Evolutionary conservation across 2,888 invertebrate species (phyloP), one percentile per base, ranked within the genome.

Genomic region (Mallateleia sp.): DNA sequence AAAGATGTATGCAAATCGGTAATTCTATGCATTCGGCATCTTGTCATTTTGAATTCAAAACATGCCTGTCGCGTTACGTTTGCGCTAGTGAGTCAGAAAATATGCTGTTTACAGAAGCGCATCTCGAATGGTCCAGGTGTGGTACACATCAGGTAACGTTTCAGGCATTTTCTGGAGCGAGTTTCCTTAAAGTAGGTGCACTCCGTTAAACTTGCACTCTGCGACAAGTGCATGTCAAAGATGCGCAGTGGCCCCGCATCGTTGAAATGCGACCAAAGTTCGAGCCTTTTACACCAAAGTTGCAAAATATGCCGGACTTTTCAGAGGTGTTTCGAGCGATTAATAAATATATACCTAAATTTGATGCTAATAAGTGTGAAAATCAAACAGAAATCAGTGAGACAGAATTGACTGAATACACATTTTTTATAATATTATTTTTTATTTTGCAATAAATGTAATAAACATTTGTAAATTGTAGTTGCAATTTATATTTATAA

Each of bases 21-120:
- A 86, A 84, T 88, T 88, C 74, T 81, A 86, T 86, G 84, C 88
- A 78, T 79, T 84, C 72, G 78, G 69, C 66, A 38, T 82, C 71
- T 79, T 77, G 87, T 85, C 82, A 66, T 91, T 82, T 88, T 89
- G 90, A 91, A 92, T 92, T 91, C 90, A 90, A 91, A 91, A 91
- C 92, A 91, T 88, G 91, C 85, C 89, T 87, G 84, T 91, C 91
- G 89, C 77, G 90, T 92, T 92, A 92, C 88, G 88, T 92, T 85
- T 92, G 91, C 92, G 88, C 89, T 92, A 90, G 90, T 90, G 92
- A 91, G 88, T 91, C 91, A 91, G 92, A 93, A 93, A 93, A 93
- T 93, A 93, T 92, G 91, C 91, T 91, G 91, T 92, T 93, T 92
- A 92, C 90, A 86, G 82, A 79, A 81, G 75, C 86, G 34, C n/a